phyloP scores from a whole-genome alignment of 1,140 invertebrate species.

The Mesaphorura yosii region DNA sequence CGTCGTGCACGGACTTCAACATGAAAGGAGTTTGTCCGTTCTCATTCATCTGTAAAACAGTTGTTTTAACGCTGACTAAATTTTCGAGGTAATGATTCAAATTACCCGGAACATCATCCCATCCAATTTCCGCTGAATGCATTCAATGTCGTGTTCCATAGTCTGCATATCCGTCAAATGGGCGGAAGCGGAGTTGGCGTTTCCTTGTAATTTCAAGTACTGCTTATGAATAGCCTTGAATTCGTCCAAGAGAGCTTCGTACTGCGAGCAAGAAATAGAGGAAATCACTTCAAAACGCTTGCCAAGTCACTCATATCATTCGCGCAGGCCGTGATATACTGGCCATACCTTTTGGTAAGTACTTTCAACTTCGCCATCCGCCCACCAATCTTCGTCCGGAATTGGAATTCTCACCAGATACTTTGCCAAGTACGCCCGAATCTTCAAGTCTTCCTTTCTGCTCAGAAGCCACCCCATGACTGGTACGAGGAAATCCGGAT shows the following conservation, averaged over 20 bases:
- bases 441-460: slow-evolving; percentile 56
- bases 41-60: background rate
- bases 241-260: slow-evolving; percentile 60
- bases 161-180: background rate
- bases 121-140: slow-evolving; percentile 3
- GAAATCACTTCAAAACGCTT: background rate
- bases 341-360: slow-evolving; percentile 49
- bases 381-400: slow-evolving; percentile 58
- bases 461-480: slow-evolving; percentile 65
- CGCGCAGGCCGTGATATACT: background rate
- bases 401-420: slow-evolving; percentile 64
- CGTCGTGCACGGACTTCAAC: background rate
- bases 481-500: slow-evolving; percentile 58
- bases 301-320: background rate
- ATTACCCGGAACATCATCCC: background rate
- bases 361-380: slow-evolving; percentile 57
- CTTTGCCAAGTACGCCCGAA: slow-evolving; percentile 65
- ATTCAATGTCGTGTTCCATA: slow-evolving; percentile 6
- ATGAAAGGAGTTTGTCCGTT: background rate
- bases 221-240: slow-evolving; percentile 69
- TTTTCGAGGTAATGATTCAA: background rate
- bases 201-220: slow-evolving; percentile 50
- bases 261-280: slow-evolving; percentile 39
- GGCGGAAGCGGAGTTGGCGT: slow-evolving; percentile 33
- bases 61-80: background rate